Conservation (phyloP, 2,888 invertebrate genomes). For the Rotaria macrura region DNA sequence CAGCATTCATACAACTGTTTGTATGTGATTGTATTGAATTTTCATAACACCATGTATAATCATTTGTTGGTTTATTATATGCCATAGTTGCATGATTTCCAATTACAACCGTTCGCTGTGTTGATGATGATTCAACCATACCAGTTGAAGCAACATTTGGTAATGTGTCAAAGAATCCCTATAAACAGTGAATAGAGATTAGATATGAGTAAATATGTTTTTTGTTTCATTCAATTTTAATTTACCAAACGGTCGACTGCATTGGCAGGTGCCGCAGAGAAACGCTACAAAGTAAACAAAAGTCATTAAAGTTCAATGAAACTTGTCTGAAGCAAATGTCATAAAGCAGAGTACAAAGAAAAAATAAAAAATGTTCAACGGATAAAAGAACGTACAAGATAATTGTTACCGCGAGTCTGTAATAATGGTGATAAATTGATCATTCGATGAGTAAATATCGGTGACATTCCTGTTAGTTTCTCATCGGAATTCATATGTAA, state of each 20-base stretch:
- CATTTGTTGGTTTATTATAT: background rate
- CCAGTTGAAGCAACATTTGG: background rate
- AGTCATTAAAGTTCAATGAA: no score
- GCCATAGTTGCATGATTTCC: background rate
- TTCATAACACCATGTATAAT: background rate
- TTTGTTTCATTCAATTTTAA: background rate
- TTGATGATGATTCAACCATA: background rate
- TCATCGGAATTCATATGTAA: background rate
- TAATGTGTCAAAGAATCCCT: background rate
- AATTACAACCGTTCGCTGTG: background rate
- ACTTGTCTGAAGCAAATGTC: no score
- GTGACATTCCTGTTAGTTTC: background rate
- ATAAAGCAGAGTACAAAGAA: no score
- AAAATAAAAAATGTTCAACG: background rate
- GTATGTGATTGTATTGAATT: background rate
- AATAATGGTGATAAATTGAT: background rate
- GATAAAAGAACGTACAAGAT: background rate
- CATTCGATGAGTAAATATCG: background rate
- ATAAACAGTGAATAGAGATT: no score
- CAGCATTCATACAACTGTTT: background rate
- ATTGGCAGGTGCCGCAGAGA: background rate
- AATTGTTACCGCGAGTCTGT: background rate
- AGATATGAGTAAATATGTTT: background rate
- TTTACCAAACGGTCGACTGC: background rate
- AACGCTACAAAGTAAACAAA: background rate